Percentiles rank a stretch among this genome's conserved stretches.
phyloP scores from a whole-genome alignment of 2,113 vertebrate genomes.

The Lepus timidus region DNA sequence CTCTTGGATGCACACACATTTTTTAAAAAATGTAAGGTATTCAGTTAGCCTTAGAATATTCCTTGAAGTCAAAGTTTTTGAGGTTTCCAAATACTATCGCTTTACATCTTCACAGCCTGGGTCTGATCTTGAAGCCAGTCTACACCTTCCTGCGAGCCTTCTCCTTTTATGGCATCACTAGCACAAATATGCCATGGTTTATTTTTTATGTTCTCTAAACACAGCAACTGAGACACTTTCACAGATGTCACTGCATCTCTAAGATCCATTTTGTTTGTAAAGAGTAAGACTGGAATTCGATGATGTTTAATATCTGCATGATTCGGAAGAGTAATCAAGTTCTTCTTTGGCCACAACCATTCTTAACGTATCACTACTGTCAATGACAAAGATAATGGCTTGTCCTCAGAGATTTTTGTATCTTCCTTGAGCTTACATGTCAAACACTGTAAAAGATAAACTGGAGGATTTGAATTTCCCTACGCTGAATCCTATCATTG shows the following conservation, averaged over 20 bases:
- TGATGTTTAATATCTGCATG: constrained; percentile 96
- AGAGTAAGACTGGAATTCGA: constrained; percentile 98
- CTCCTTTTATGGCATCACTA: constrained; percentile 97
- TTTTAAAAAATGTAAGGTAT: constrained; percentile 78
- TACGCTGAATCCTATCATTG: too few relatives aligned
- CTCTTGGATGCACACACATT: constrained; percentile 65
- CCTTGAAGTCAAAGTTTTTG: constrained; percentile 70
- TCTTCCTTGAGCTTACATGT: too few relatives aligned
- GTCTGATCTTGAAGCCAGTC: constrained; percentile 98
- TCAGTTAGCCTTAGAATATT: constrained; percentile 68
- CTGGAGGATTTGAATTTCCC: too few relatives aligned
- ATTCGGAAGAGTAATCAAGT: constrained; percentile 95
- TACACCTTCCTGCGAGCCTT: constrained; percentile 97
- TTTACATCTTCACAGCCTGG: constrained; percentile 90
- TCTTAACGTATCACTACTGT: constrained; percentile 97
- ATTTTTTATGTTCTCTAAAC: constrained; percentile 98
- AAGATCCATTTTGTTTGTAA: constrained; percentile 99
- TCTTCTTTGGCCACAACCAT: constrained; percentile 99
- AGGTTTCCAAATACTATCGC: constrained; percentile 78
- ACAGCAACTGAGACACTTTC: constrained; percentile 97
- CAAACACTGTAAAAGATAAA: too few relatives aligned
- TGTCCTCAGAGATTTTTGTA: constrained; percentile 86
- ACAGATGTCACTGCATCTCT: constrained; percentile 96
- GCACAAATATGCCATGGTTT: constrained; percentile 99
- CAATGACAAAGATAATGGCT: constrained; percentile 99